These are phyloP conservation scores for Ginglymostoma cirratum DNA, from an alignment of 2,113 vertebrate genomes.

Conservation along the genomic window DNA sequence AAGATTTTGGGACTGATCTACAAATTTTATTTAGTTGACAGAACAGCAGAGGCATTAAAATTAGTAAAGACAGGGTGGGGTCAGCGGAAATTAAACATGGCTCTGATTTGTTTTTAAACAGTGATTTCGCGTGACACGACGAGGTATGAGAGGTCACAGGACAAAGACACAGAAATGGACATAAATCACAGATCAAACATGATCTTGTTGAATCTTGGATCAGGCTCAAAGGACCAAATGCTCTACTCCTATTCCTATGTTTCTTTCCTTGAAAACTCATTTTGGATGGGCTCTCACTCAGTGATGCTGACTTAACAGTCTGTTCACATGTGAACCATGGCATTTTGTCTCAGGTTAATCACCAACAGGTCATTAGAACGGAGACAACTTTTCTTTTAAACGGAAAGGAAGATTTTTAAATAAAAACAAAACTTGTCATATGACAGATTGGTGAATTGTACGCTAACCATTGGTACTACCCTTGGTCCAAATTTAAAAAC, in stretches of 20 bases:
- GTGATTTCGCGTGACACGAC: neutral
- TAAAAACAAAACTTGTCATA: neutral
- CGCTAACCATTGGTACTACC: neutral
- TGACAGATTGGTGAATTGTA: neutral
- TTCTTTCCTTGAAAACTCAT: neutral
- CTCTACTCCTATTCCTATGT: no score
- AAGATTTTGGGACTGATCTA: neutral
- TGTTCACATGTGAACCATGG: neutral
- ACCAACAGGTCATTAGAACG: neutral
- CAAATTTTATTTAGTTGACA: neutral
- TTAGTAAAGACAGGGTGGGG: neutral
- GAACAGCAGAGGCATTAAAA: neutral
- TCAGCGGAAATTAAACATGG: neutral
- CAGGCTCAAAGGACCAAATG: no score
- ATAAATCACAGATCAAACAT: neutral
- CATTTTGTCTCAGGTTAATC: neutral
- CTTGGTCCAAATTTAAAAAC: neutral
- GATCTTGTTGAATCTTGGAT: no score
- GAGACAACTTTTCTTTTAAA: neutral
- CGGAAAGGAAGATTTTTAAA: neutral
- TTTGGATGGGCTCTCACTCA: neutral
- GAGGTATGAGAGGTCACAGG: neutral
- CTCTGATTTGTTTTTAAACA: neutral
- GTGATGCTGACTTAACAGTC: neutral
- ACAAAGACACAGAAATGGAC: neutral